Percentiles rank a stretch among this genome's conserved stretches.
phyloP scores from a whole-genome alignment of 2,113 vertebrate genomes.

The Lepus timidus region DNA sequence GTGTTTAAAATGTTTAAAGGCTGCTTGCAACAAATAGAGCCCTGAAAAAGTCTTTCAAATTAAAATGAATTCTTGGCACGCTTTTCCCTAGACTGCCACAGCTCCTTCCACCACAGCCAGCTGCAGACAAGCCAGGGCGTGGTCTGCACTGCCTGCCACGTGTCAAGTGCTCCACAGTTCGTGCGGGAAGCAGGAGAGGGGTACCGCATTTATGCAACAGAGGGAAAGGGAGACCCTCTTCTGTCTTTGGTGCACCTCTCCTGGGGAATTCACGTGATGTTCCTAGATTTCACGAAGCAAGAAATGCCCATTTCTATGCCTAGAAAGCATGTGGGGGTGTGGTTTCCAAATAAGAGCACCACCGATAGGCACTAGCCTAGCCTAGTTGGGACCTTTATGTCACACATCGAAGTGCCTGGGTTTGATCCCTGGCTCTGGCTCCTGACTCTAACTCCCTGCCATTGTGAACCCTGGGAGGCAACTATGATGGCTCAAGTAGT shows the following conservation, averaged over 20 bases:
- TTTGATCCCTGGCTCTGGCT: too few species aligned
- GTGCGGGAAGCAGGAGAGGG: background rate
- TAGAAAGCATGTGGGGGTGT: background rate
- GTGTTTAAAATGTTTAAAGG: conserved; percentile 67
- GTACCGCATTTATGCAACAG: background rate
- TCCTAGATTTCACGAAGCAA: background rate
- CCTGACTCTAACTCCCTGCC: too few species aligned
- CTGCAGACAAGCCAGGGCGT: conserved; percentile 9
- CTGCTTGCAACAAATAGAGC: conserved; percentile 62
- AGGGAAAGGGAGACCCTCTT: background rate
- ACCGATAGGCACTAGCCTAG: too few species aligned
- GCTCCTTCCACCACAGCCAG: background rate
- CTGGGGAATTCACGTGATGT: background rate
- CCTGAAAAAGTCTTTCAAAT: conserved; percentile 60
- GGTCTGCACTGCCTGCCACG: conserved; percentile 44
- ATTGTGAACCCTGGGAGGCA: too few species aligned
- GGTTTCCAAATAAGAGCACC: background rate
- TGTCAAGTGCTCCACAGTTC: background rate
- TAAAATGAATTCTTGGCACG: conserved; percentile 68
- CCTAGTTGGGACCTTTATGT: too few species aligned
- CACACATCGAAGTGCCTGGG: too few species aligned
- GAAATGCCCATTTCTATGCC: background rate
- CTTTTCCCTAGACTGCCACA: background rate
- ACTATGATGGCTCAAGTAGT: too few species aligned
- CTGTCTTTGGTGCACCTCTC: background rate